These are phyloP conservation scores for Apolygus lucorum DNA, from an alignment of 1,140 invertebrate species.

Conservation along the genomic window DNA sequence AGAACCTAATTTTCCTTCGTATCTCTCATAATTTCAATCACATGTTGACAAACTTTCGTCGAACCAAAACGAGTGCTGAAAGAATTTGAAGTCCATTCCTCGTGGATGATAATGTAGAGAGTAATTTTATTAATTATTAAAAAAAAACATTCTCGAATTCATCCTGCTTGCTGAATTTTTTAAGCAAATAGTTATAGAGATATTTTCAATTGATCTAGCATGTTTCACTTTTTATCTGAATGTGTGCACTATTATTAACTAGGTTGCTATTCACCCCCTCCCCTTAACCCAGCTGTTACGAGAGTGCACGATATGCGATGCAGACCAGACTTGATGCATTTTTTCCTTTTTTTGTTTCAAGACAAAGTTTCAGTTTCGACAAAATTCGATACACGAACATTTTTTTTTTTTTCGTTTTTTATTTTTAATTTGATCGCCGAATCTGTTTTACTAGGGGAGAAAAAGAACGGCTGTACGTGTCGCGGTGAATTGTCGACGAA, in stretches of 20 bases:
- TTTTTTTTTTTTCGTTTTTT: not conserved
- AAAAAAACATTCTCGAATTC: constrained; percentile 2
- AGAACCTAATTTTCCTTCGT: too few relatives aligned
- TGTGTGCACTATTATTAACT: constrained; percentile 26
- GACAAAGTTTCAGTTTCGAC: not conserved
- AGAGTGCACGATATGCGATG: constrained; percentile 2
- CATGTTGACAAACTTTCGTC: too few relatives aligned
- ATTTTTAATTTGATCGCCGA: not conserved
- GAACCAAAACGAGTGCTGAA: too few relatives aligned
- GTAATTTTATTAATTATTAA: not conserved
- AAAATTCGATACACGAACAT: too few relatives aligned
- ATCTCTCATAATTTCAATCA: too few relatives aligned
- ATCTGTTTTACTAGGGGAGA: not conserved
- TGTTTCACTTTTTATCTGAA: constrained; percentile 28
- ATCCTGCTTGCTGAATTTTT: constrained; percentile 20
- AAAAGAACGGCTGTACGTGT: too few relatives aligned
- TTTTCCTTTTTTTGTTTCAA: too few relatives aligned
- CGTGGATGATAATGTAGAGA: not conserved
- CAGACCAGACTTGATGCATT: not conserved
- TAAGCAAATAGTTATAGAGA: constrained; percentile 21
- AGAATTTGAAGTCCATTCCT: not conserved
- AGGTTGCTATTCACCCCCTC: constrained; percentile 27
- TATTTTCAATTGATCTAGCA: constrained; percentile 18
- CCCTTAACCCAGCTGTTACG: constrained; percentile 25
- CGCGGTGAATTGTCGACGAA: too few relatives aligned